These are phyloP conservation scores for Papilio aristodemus DNA, from an alignment of 1,140 invertebrate species.

Conservation along the genomic window DNA sequence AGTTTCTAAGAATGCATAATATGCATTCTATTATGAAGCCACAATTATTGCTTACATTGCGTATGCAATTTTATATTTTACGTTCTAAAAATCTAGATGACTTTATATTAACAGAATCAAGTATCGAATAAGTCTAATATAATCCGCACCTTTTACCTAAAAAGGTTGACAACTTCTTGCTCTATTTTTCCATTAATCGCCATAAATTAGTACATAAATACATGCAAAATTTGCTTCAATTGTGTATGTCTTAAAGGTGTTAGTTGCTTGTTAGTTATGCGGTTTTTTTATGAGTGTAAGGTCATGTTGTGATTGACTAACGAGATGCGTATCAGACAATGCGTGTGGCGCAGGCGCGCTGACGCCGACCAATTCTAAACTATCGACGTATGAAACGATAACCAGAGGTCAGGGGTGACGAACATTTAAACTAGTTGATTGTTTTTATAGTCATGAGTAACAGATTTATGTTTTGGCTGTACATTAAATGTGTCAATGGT, in stretches of 20 bases:
- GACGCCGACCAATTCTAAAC: constrained; percentile 48
- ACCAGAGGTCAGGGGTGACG: constrained; percentile 28
- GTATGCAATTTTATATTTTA: no score
- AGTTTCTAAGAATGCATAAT: not conserved
- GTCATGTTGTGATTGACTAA: constrained; percentile 60
- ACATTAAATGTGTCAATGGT: not conserved
- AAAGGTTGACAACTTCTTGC: constrained; percentile 47
- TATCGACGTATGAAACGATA: constrained; percentile 53
- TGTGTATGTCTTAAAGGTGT: constrained; percentile 8
- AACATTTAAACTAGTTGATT: constrained; percentile 4
- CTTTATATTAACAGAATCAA: no score
- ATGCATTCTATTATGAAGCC: no score
- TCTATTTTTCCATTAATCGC: constrained; percentile 54
- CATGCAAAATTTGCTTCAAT: constrained; percentile 35
- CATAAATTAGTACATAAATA: constrained; percentile 44
- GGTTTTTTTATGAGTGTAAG: constrained; percentile 49
- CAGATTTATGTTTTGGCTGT: not conserved
- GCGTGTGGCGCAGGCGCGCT: constrained; percentile 62
- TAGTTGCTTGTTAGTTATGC: constrained; percentile 30
- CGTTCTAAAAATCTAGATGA: no score
- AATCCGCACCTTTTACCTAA: no score
- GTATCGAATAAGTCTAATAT: no score
- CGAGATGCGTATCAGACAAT: constrained; percentile 70
- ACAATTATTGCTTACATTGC: no score
- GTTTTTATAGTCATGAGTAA: not conserved